phyloP scores from a whole-genome alignment of 2,888 invertebrate genomes.

The Agrenia bidenticulata region DNA sequence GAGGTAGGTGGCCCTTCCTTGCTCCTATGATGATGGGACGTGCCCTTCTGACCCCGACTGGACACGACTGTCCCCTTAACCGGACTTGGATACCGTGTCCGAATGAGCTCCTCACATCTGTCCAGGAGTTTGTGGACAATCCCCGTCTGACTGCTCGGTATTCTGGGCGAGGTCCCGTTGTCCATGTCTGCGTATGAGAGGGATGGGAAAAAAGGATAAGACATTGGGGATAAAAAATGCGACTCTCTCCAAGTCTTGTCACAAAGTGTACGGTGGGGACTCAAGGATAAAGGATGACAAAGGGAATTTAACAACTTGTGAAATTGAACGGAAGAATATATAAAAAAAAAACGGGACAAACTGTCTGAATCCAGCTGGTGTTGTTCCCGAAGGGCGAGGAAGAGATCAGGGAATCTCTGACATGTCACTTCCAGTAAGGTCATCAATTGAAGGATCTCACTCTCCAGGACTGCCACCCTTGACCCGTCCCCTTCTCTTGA shows the following conservation, averaged over 20 bases:
- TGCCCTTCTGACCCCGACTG: not conserved
- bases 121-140: slow-evolving; percentile 7
- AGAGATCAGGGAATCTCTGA: slow-evolving; percentile 40
- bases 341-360: no score
- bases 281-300: not conserved
- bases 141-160: not conserved
- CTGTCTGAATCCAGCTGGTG: slow-evolving; percentile 11
- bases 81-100: not conserved
- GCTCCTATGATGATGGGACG: not conserved
- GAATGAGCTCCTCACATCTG: not conserved
- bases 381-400: slow-evolving; percentile 34
- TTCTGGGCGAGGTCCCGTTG: no score
- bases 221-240: no score
- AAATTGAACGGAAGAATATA: not conserved
- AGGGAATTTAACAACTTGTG: slow-evolving; percentile 2
- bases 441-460: slow-evolving; percentile 38
- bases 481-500: not conserved
- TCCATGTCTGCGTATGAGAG: no score
- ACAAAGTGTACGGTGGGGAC: no score
- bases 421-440: slow-evolving; percentile 43
- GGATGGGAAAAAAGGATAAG: no score
- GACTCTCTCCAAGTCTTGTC: no score
- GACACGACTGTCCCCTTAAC: not conserved
- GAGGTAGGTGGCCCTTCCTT: not conserved
- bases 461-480: slow-evolving; percentile 31